These are phyloP conservation scores for Drosophila bipectinata DNA, from an alignment of 1,140 invertebrate species.

Conservation along the genomic window DNA sequence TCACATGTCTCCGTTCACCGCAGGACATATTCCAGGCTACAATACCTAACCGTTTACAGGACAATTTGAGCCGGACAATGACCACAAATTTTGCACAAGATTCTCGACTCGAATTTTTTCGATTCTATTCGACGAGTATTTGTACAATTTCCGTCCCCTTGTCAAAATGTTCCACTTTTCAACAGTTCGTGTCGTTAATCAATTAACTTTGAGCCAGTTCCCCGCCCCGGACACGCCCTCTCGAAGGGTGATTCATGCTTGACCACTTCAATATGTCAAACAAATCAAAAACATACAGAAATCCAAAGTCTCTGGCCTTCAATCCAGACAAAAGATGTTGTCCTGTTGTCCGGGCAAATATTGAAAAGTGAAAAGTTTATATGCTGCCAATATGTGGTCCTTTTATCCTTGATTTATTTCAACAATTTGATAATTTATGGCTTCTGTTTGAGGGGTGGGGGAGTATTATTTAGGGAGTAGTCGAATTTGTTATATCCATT, in stretches of 20 bases:
- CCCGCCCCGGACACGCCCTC: conserved; percentile 49
- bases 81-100: conserved; percentile 63
- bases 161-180: conserved; percentile 44
- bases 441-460: neutral
- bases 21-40: conserved; percentile 8
- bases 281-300: conserved; percentile 54
- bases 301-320: conserved; percentile 2
- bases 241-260: conserved; percentile 41
- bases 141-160: conserved; percentile 2
- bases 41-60: conserved; percentile 24
- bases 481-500: conserved; percentile 31
- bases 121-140: conserved; percentile 18
- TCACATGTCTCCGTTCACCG: conserved; percentile 15
- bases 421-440: conserved; percentile 75
- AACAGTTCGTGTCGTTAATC: conserved; percentile 66
- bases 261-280: conserved; percentile 80
- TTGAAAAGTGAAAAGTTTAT: conserved; percentile 78
- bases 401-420: conserved; percentile 67
- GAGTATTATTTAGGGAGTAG: neutral
- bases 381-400: conserved; percentile 61
- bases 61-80: conserved; percentile 80
- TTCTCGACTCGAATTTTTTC: conserved; percentile 37
- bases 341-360: conserved; percentile 57
- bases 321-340: conserved; percentile 43
- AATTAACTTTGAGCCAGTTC: conserved; percentile 70